These are phyloP conservation scores for Acropora tenuis DNA, from an alignment of 64 coral and sea anemone genomes.

Conservation along the genomic window DNA sequence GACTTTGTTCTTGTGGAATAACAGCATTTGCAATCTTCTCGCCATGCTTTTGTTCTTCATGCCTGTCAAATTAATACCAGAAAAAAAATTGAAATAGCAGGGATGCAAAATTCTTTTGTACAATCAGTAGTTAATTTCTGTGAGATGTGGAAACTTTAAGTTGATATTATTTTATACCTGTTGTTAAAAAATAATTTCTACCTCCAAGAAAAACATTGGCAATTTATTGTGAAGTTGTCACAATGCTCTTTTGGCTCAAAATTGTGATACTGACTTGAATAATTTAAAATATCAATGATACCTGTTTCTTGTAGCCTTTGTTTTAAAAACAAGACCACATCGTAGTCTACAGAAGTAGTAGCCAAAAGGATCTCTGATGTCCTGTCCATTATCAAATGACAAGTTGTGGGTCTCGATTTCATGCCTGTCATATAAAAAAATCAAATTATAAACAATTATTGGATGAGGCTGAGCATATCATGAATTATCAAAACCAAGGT, in stretches of 20 bases:
- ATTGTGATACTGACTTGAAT: neutral
- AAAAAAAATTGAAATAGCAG: neutral
- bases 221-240: neutral
- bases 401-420: neutral
- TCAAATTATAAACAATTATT: neutral
- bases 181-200: neutral
- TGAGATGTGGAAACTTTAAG: neutral
- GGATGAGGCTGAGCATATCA: neutral
- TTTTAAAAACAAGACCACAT: conserved; percentile 13
- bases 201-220: neutral
- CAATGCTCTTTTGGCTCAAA: neutral
- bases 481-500: neutral
- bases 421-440: conserved; percentile 23
- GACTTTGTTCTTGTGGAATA: neutral
- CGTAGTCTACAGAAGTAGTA: conserved; percentile 45
- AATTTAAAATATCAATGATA: neutral
- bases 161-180: neutral
- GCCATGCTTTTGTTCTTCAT: conserved; percentile 19
- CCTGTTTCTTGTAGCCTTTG: neutral
- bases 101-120: neutral
- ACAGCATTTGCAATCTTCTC: neutral
- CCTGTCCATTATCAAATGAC: conserved; percentile 18
- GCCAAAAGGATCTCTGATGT: conserved; percentile 26
- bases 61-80: conserved; percentile 5
- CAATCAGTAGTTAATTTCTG: neutral